Evolutionary conservation across 2,888 invertebrate species (phyloP).

Genomic region (Mesochorus sp.): DNA sequence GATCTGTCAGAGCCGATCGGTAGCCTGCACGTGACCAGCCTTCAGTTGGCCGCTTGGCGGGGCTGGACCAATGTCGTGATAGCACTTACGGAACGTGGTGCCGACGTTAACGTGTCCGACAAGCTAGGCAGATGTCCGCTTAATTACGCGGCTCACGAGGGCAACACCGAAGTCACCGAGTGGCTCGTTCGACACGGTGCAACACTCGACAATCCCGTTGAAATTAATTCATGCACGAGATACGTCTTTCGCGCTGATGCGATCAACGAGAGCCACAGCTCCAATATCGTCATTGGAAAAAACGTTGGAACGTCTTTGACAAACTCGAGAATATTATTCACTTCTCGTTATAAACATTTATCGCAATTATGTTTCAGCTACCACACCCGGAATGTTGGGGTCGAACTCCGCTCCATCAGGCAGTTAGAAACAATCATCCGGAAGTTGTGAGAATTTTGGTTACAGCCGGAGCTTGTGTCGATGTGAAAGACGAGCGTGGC

Average conservation of each 20-base stretch:
- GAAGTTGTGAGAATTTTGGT: slow-evolving; percentile 77
- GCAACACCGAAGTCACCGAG: slow-evolving; percentile 69
- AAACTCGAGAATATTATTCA: background rate
- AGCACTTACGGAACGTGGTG: slow-evolving; percentile 59
- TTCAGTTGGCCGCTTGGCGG: slow-evolving; percentile 70
- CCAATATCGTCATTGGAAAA: slow-evolving; percentile 52
- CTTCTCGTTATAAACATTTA: too few relatives aligned
- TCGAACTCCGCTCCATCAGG: slow-evolving; percentile 79
- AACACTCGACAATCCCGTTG: slow-evolving; percentile 54
- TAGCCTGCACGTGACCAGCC: slow-evolving; percentile 60
- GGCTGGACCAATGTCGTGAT: slow-evolving; percentile 63
- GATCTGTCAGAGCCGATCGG: slow-evolving; percentile 59
- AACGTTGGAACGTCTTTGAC: slow-evolving; percentile 45
- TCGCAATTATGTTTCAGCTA: slow-evolving; percentile 68
- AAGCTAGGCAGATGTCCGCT: slow-evolving; percentile 77
- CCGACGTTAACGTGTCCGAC: slow-evolving; percentile 67
- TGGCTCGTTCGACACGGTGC: slow-evolving; percentile 69
- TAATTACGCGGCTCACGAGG: slow-evolving; percentile 75
- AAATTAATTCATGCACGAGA: slow-evolving; percentile 58
- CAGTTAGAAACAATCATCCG: slow-evolving; percentile 78
- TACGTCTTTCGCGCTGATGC: slow-evolving; percentile 23
- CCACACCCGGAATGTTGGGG: slow-evolving; percentile 79
- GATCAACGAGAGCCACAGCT: slow-evolving; percentile 4
- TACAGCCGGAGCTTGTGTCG: slow-evolving; percentile 75
- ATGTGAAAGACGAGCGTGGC: slow-evolving; percentile 77